Percentiles rank a stretch among this genome's conserved stretches.
Evolutionary conservation across 92 coral and sea anemone species (phyloP).

Genomic region (Scolanthus callimorphus): DNA sequence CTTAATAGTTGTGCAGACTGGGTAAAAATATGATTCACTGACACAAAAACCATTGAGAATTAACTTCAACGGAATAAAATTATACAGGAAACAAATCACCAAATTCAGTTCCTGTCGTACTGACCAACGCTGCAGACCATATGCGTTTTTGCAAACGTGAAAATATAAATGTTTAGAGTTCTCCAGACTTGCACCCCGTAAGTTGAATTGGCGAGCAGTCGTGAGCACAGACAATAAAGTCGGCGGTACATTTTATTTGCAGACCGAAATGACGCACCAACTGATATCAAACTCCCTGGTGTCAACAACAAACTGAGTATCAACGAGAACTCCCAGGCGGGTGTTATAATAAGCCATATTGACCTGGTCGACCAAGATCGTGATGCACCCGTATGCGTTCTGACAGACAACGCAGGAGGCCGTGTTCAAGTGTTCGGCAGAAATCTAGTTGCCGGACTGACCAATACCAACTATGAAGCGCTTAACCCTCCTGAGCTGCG

Average conservation of each 20-base stretch:
- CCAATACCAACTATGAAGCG: slow-evolving; percentile 67
- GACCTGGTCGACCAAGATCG: slow-evolving; percentile 70
- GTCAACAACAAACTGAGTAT: slow-evolving; percentile 3
- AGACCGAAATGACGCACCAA: slow-evolving; percentile 80
- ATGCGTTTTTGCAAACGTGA: too few relatives aligned
- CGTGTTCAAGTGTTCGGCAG: slow-evolving; percentile 42
- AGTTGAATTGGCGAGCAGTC: too few relatives aligned
- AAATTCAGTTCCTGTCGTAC: too few relatives aligned
- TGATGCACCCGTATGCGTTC: slow-evolving; percentile 52
- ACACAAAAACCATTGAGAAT: too few relatives aligned
- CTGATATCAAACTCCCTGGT: slow-evolving; percentile 52
- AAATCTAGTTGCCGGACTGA: slow-evolving; percentile 77
- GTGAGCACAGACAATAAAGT: too few relatives aligned
- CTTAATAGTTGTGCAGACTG: too few relatives aligned
- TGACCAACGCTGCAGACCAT: too few relatives aligned
- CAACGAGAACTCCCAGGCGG: slow-evolving; percentile 58
- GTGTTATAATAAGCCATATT: slow-evolving; percentile 60
- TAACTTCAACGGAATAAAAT: too few relatives aligned
- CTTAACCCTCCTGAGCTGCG: slow-evolving; percentile 3
- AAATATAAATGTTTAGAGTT: too few relatives aligned
- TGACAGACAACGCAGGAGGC: slow-evolving; percentile 55
- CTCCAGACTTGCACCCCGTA: too few relatives aligned
- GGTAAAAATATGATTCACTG: too few relatives aligned
- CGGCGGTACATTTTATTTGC: not conserved
- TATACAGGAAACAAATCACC: too few relatives aligned